Base-by-base conservation (phyloP, 2,113 vertebrate genomes). In the Malurus melanocephalus region DNA sequence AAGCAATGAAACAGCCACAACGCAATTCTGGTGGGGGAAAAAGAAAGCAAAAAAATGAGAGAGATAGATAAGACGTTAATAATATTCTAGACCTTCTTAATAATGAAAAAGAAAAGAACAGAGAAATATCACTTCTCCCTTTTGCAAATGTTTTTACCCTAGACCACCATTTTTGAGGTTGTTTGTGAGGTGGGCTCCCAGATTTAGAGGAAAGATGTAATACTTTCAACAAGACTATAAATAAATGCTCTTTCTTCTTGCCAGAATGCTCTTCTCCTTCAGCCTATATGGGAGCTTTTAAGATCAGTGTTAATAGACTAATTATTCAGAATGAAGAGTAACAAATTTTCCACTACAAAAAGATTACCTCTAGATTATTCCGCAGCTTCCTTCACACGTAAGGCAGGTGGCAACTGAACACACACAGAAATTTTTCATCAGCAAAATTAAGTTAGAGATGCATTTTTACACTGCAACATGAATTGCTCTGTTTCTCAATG, bases 31-130 rank as follows among this genome's bases (percentile, higher is more conserved):
- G 6, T 27, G 23, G 2, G 4, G 2, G 4, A 1, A 9, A 38
- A 32, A 18, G 6, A 13, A 3, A 2, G 2, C 7, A 2, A 40
- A 27, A 65, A 30, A 42, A 40, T n/a, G 2, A 42, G 4, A n/a
- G 3, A 78, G 16, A 40, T 5, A 18, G 7, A 13, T 28, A 77
- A 51, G 7, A 82, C 43, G 16, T 17, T 55, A 46, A 27, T 30
- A 69, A 59, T 24, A 38, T 59, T 87, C 27, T 42, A 83, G 48
- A 35, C 16, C 9, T 38, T 66, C 38, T 74, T 51, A 78, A 7
- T 53, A 80, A 88, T 10, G 53, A 61, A 51, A 13, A 60, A 23
- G 5, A 45, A 71, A 48, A 77, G 4, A 9, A 9, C 6, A 53
- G 14, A 23, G 6, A 53, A 62, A 14, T 8, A 57, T 35, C 12